These are phyloP conservation scores for Asarcornis scutulata DNA, from an alignment of 2,113 vertebrate genomes.

Conservation along the genomic window DNA sequence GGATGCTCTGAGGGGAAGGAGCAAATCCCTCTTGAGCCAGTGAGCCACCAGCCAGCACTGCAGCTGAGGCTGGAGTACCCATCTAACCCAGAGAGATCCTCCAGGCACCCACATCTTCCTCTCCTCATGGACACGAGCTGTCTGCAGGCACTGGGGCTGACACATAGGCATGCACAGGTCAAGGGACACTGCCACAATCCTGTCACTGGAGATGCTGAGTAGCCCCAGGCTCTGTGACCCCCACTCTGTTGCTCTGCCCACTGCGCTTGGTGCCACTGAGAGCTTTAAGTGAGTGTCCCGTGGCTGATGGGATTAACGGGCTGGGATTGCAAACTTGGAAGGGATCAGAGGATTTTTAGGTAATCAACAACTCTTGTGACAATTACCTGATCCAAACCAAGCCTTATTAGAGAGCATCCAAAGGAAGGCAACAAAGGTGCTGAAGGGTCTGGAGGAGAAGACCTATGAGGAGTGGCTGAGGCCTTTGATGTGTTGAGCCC, in stretches of 20 bases:
- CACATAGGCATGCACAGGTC: accelerated
- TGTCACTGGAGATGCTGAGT: background rate
- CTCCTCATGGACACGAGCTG: too few species aligned
- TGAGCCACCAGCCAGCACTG: background rate
- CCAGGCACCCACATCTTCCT: background rate
- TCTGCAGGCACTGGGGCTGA: background rate
- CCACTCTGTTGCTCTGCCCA: background rate
- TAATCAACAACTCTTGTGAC: background rate
- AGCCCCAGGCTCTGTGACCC: background rate
- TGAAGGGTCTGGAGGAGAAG: too few species aligned
- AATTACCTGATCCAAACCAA: background rate
- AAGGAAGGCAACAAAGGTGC: too few species aligned
- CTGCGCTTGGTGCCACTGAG: background rate
- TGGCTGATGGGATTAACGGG: background rate
- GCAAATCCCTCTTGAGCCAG: background rate
- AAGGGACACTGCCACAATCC: background rate
- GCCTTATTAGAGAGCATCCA: background rate
- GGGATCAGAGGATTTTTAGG: background rate
- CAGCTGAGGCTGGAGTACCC: too few species aligned
- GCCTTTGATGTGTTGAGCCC: too few species aligned
- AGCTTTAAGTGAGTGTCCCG: background rate
- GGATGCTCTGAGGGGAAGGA: background rate
- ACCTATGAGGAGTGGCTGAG: too few species aligned
- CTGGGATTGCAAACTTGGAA: background rate
- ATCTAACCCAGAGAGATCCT: background rate